Evolutionary conservation across 1,140 invertebrate genomes (phyloP), one percentile per base, ranked within the genome.

Genomic region (Probaryconus sp.): DNA sequence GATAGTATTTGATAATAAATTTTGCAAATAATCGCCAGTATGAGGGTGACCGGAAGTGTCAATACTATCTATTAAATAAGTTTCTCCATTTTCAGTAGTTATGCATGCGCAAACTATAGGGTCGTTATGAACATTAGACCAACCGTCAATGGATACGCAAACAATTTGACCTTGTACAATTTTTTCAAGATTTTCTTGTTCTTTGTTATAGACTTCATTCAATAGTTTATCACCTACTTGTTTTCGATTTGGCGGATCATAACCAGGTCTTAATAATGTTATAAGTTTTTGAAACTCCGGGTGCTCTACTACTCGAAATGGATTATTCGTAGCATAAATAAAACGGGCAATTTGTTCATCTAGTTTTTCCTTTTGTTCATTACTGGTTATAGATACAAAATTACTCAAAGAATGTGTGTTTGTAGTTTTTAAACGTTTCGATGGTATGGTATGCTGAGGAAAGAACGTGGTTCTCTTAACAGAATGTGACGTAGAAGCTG

Each of bases 101-200:
- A 63, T 28, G 17, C 42, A 69, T 24, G 58, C 61, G 21, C 64
- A 63, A 5, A 75, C 20, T 10, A 69, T 33, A 7, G 38, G 67
- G 37, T 61, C 50, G 45, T 75, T 70, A 11, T 65, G 65, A 18
- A 75, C 42, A 17, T 70, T 75, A 3, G 63, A 68, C 58, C 43
- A 75, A 10, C 53, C 65, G 30, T 75, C 72, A 0, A 64, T 13
- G 14, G 60, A 58, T 13, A 70, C 43, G 33, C 45, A 58, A 42
- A 69, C 38, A 20, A 10, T 53, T 38, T 53, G 33, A 16, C 65
- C 38, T 24, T 51, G 30, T 10, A 71, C 43, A 17, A 18, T 7
- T 24, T 26, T 17, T 31, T n/a, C 1, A 31, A 55, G 26, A 17
- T 56, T 47, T 28, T 17, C 20, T 17, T 48, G 42, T 56, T 67